phyloP scores from a whole-genome alignment of 2,113 vertebrate species.

The Odontesthes bonariensis region DNA sequence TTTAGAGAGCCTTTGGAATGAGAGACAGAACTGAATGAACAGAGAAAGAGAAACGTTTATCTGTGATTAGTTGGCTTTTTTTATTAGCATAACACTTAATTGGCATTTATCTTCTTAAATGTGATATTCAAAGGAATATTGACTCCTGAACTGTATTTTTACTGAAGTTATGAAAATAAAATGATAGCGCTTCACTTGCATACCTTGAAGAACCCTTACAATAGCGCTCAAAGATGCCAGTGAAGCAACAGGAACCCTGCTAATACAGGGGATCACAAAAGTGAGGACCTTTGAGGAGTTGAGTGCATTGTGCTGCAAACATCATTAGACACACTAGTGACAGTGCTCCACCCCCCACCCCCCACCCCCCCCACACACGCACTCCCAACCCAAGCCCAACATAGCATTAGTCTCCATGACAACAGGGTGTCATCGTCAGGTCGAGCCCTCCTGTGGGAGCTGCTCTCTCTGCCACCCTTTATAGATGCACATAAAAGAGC shows the following conservation, averaged over 20 bases:
- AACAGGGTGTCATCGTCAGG: conserved; percentile 83
- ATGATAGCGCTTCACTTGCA: neutral
- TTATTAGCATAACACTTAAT: neutral
- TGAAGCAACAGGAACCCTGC: conserved; percentile 16
- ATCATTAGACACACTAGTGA: conserved; percentile 75
- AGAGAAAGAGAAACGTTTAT: conserved; percentile 33
- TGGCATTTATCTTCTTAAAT: conserved; percentile 1
- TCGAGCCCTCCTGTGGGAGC: conserved; percentile 79
- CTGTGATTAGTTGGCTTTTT: conserved; percentile 16
- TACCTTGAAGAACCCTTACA: neutral
- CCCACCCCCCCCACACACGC: conserved; percentile 10
- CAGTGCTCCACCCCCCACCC: conserved; percentile 45
- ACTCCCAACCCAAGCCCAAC: conserved; percentile 64
- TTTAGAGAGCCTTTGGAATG: conserved; percentile 59
- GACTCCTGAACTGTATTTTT: conserved; percentile 1
- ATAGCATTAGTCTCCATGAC: conserved; percentile 83
- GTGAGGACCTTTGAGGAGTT: conserved; percentile 50
- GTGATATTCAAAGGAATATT: neutral
- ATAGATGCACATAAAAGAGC: conserved; percentile 77
- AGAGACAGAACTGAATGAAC: conserved; percentile 44
- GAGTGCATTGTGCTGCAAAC: conserved; percentile 67
- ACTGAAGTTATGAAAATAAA: conserved; percentile 2
- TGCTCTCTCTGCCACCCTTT: conserved; percentile 75
- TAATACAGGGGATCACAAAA: conserved; percentile 51
- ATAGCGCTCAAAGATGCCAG: conserved; percentile 6